Percentiles rank a stretch among this genome's conserved stretches.
Conservation (phyloP, 2,888 invertebrate genomes). For the Mamestra brassicae region DNA sequence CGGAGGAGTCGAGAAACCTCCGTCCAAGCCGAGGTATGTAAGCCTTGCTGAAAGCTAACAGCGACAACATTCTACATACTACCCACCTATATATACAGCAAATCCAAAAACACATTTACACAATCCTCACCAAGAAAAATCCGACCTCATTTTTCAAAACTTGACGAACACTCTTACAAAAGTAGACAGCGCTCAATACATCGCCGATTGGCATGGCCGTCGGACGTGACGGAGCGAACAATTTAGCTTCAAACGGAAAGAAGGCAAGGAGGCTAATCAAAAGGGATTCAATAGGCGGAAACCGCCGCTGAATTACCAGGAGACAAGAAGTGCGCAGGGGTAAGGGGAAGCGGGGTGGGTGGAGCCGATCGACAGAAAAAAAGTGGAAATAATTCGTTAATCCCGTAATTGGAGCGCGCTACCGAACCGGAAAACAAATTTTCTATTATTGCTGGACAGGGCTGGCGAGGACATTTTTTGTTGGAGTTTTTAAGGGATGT, state of each 20-base stretch:
- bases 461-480: slow-evolving; percentile 66
- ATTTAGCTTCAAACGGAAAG: slow-evolving; percentile 88
- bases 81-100: background rate
- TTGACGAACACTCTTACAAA: slow-evolving; percentile 76
- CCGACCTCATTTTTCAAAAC: slow-evolving; percentile 53
- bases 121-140: slow-evolving; percentile 32
- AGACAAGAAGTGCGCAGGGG: slow-evolving; percentile 60
- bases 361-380: slow-evolving; percentile 76
- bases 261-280: slow-evolving; percentile 89
- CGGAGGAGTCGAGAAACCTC: too few relatives aligned
- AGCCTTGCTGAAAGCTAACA: background rate
- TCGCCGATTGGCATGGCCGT: slow-evolving; percentile 81
- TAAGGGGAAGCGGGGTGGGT: slow-evolving; percentile 56
- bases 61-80: background rate
- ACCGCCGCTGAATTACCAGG: slow-evolving; percentile 81
- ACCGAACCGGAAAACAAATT: slow-evolving; percentile 92
- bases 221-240: slow-evolving; percentile 82
- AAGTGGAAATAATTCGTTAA: slow-evolving; percentile 91
- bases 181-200: slow-evolving; percentile 80
- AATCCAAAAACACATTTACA: slow-evolving; percentile 8
- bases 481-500: background rate
- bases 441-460: slow-evolving; percentile 87
- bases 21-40: too few relatives aligned
- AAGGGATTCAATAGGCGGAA: slow-evolving; percentile 90
- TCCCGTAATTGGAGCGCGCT: slow-evolving; percentile 90